Conservation (phyloP, 53 echinoderm and acorn worm genomes). For the Paracentrotus lividus region DNA sequence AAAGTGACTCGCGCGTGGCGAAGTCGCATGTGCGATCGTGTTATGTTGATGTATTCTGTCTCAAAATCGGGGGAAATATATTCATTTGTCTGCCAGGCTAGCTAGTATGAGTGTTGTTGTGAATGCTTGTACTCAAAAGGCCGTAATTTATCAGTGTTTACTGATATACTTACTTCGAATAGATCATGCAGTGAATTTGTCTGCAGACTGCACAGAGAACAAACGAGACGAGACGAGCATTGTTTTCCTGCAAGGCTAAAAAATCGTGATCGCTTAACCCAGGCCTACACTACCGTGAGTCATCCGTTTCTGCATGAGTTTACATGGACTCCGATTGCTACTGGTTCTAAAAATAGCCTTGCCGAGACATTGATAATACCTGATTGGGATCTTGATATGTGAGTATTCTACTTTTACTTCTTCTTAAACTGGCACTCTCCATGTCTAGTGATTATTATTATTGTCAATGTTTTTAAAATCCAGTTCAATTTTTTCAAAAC, state of each 20-base stretch:
- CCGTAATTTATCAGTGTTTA: background rate
- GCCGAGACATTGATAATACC: background rate
- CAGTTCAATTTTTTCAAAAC: no score
- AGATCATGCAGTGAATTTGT: background rate
- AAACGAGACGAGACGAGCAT: background rate
- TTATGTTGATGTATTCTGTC: background rate
- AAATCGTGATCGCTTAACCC: background rate
- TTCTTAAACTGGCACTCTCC: background rate
- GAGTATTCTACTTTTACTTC: background rate
- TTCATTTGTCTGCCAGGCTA: background rate
- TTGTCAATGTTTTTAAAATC: background rate
- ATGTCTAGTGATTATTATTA: background rate
- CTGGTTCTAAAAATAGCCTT: background rate
- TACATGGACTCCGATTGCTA: background rate
- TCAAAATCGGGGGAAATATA: background rate
- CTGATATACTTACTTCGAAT: background rate
- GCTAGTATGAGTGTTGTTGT: background rate
- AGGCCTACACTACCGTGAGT: background rate
- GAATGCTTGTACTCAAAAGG: background rate
- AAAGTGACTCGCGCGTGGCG: slow-evolving; percentile 1
- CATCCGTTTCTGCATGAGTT: background rate
- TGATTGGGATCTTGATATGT: background rate
- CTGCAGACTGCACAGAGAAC: background rate
- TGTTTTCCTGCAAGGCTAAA: background rate
- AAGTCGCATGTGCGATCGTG: background rate